phyloP scores from a whole-genome alignment of 2,888 invertebrate species.

The Conchocele bisecta region DNA sequence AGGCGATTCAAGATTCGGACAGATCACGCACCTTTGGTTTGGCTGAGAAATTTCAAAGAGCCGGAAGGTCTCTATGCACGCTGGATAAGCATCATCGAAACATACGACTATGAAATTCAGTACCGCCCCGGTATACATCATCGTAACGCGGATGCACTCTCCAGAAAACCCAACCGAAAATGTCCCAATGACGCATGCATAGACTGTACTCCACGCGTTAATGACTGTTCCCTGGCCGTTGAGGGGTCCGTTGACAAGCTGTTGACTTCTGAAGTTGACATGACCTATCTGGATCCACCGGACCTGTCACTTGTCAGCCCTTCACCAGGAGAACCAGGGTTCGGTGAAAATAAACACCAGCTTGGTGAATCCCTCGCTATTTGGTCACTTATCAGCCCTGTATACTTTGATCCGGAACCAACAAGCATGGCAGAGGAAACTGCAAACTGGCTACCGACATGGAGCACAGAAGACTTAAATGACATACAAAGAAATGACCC shows the following conservation, averaged over 20 bases:
- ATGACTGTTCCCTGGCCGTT: background rate
- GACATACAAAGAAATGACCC: slow-evolving; percentile 8
- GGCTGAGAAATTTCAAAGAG: slow-evolving; percentile 37
- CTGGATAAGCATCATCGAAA: slow-evolving; percentile 28
- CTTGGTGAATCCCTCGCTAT: background rate
- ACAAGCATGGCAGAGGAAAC: background rate
- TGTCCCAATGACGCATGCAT: background rate
- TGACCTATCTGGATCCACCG: background rate
- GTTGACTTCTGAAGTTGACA: background rate
- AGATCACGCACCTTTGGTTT: slow-evolving; percentile 27
- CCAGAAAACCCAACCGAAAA: background rate
- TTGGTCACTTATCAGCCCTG: background rate
- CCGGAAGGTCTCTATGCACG: slow-evolving; percentile 25
- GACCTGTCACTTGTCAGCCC: background rate
- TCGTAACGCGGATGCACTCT: slow-evolving; percentile 19
- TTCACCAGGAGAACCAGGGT: background rate
- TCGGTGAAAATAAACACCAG: background rate
- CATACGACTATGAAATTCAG: slow-evolving; percentile 22
- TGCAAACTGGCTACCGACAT: slow-evolving; percentile 24
- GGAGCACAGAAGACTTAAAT: slow-evolving; percentile 10
- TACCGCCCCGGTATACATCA: slow-evolving; percentile 1
- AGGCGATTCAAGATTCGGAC: slow-evolving; percentile 15
- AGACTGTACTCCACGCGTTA: background rate
- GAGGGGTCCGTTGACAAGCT: background rate
- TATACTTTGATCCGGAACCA: background rate